A percentile compares a stretch with the other conserved stretches of the same genome.
Evolutionary conservation across 2,888 invertebrate genomes (phyloP).

Genomic region (Andrena camellia): DNA sequence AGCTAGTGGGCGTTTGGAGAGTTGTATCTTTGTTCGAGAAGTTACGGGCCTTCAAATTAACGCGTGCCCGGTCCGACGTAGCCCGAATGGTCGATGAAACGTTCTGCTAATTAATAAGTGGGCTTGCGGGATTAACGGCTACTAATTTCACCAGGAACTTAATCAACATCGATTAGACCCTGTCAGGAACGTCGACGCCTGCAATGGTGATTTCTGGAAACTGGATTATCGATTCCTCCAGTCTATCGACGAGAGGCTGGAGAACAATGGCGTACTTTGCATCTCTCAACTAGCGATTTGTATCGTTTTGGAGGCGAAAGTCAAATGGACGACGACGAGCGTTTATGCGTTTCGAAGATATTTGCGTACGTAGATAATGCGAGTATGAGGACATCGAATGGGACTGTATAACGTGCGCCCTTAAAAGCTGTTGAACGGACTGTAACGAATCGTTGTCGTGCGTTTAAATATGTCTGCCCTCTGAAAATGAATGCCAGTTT

Average conservation of each 20-base stretch:
- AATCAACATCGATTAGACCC: conserved; percentile 11
- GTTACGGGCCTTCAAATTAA: conserved; percentile 3
- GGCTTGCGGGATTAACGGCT: conserved; percentile 17
- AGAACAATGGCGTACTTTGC: not conserved
- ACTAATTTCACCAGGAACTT: conserved; percentile 21
- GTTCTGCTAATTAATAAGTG: conserved; percentile 26
- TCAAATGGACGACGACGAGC: not conserved
- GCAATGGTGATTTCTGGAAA: not conserved
- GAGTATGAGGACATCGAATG: not conserved
- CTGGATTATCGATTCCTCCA: conserved; percentile 5
- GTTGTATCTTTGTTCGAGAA: not conserved
- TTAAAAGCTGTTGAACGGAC: too few relatives aligned
- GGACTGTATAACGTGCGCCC: too few relatives aligned
- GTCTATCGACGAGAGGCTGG: not conserved
- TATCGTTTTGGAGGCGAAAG: not conserved
- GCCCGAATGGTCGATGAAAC: not conserved
- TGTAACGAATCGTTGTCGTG: too few relatives aligned
- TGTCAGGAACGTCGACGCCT: not conserved
- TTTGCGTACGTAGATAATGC: not conserved
- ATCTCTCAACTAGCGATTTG: not conserved
- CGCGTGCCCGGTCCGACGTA: not conserved
- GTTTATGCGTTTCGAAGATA: not conserved
- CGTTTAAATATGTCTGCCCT: too few relatives aligned
- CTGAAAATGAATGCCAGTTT: too few relatives aligned
- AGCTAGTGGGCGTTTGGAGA: not conserved